Evolutionary conservation across 2,888 invertebrate species (phyloP).

Genomic region (Tenodera sinensis): DNA sequence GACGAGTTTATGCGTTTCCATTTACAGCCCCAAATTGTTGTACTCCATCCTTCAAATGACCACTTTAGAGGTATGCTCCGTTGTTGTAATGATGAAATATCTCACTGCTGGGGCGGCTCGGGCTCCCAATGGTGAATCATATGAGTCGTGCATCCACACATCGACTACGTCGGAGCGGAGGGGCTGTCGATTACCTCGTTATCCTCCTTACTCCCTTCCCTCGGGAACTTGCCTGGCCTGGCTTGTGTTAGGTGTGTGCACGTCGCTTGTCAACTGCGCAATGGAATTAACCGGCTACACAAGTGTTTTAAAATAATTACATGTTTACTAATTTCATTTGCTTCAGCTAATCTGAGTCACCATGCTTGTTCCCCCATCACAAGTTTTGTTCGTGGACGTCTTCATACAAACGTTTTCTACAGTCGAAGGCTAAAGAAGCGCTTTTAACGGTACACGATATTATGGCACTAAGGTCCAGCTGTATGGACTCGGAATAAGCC

Average conservation of each 20-base stretch:
- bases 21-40: slow-evolving; percentile 31
- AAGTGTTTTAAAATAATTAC: background rate
- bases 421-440: too few relatives aligned
- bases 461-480: too few relatives aligned
- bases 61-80: slow-evolving; percentile 49
- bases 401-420: too few relatives aligned
- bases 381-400: too few relatives aligned
- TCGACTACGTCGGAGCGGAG: slow-evolving; percentile 26
- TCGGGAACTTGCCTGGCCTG: background rate
- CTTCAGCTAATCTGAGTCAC: background rate
- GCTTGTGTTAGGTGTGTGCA: background rate
- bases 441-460: too few relatives aligned
- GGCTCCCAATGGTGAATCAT: slow-evolving; percentile 46
- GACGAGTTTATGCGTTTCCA: slow-evolving; percentile 33
- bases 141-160: slow-evolving; percentile 35
- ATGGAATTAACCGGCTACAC: background rate
- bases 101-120: slow-evolving; percentile 44
- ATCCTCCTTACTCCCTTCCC: background rate
- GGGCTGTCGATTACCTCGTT: slow-evolving; percentile 31
- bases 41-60: slow-evolving; percentile 46
- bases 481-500: too few relatives aligned
- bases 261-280: background rate
- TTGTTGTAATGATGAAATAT: slow-evolving; percentile 52
- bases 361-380: too few relatives aligned
- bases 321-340: background rate